Evolutionary conservation across 2,797 vertebrate species (phyloP), one percentile per base, ranked within the genome.

Genomic region (Garrulus glandarius): DNA sequence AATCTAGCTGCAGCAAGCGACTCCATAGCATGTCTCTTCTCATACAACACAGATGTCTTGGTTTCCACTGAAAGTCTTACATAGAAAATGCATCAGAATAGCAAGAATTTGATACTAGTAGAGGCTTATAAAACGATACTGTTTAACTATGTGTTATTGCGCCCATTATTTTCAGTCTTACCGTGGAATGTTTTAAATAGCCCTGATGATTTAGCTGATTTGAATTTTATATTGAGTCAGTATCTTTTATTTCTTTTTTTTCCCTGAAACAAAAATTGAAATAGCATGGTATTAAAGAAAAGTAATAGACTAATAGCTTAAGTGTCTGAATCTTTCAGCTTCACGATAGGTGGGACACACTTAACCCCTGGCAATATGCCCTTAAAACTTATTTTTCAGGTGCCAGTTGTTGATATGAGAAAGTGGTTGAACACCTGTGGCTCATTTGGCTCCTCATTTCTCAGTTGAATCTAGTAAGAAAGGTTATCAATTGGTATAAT

Each of bases 381-480:
- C 44, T 84, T 81, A 91, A 86, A 84, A 84, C 37, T 41, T 84
- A 50, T 92, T 94, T 93, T 93, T 47, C 67, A 92, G 74, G 50
- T 86, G 59, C 39, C 44, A 52, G 47, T 15, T 84, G 83, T 72
- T 55, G 68, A 87, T n/a, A 59, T 90, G 79, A 88, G 55, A 61
- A 93, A 89, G 69, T 83, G 37, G 55, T 59, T 89, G 87, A 93
- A 47, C 47, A 87, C 85, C 69, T 84, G 59, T 60, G 44, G 19
- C 44, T 90, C 77, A 68, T 91, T 80, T 84, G 43, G 36, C 41
- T 87, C 27, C 9, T 85, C 49, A 79, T 94, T 76, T 94, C 65
- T 92, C 72, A 79, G 21, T 3, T 81, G 79, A 78, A 47, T 79
- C 1, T 1, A 52, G 46, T 17, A 76, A 84, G 50, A 88, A 87